Base-by-base conservation (phyloP, 2,797 vertebrate genomes). In the Ceryle rudis region DNA sequence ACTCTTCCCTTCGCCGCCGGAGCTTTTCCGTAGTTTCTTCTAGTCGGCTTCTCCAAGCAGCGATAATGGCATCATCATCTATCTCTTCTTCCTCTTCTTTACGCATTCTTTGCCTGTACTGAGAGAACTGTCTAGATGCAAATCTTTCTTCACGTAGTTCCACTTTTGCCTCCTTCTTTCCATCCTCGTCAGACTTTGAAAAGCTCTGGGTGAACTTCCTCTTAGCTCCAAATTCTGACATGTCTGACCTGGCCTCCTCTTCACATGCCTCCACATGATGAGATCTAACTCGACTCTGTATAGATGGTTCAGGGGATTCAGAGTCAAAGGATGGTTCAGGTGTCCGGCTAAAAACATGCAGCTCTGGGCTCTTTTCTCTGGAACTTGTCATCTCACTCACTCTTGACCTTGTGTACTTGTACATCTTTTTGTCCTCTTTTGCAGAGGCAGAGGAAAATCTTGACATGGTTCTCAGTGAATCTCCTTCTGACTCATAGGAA, bases 11-110 rank as follows among this genome's bases (percentile, higher is more conserved):
- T 74, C 95, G 73, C 64, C 82, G 98, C n/a, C 96, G 98, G 49
- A 98, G 93, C 84, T 98, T 98, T 58, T 98, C 97, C 72, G 98
- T 99, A 2, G 97, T 98, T 65, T 98, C 98, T 91, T 99, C 98
- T 80, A 98, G 98, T 79, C 98, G 98, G 23, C 96, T 98, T 93
- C 98, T 98, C 99, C 99, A 99, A 6, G 99, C 99, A 8, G 96
- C 95, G 3, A 99, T 98, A 82, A 99, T 97, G 77, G 99, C 99
- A 72, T 99, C 99, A 9, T 99, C 99, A 18, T 98, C 98, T 35
- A 98, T 97, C 86, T 99, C 98, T 86, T 99, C 98, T 3, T 98
- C 98, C 1, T 98, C 98, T n/a, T 99, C 98, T 47, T 98, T 97
- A 14, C 98, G 98, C 4, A 94, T 97, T 46, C 97, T 97, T 95